A percentile compares a stretch with the other conserved stretches of the same genome.
These are phyloP conservation scores for Carcinoscorpius rotundicauda DNA, from an alignment of 1,140 invertebrate species.

Conservation along the genomic window DNA sequence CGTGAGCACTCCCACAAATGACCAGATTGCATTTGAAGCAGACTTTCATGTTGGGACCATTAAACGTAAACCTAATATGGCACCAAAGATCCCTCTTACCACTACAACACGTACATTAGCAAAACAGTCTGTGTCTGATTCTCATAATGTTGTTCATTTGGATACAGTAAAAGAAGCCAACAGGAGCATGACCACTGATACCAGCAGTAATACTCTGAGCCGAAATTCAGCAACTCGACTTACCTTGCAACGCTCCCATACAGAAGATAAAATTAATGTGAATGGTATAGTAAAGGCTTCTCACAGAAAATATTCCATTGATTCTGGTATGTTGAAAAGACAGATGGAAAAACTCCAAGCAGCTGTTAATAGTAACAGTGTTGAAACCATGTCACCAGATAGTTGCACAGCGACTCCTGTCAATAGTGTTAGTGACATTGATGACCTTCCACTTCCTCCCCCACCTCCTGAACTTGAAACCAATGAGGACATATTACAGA, in stretches of 20 bases:
- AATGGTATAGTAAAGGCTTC: slow-evolving; percentile 33
- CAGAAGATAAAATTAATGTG: slow-evolving; percentile 27
- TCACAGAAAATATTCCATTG: slow-evolving; percentile 30
- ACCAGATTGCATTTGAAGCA: slow-evolving; percentile 45
- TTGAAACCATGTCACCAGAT: too few species aligned
- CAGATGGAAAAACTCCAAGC: background rate
- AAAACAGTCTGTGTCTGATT: slow-evolving; percentile 20
- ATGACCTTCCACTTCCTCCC: slow-evolving; percentile 29
- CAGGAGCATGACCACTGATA: background rate
- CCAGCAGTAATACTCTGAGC: slow-evolving; percentile 17
- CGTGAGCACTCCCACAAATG: slow-evolving; percentile 21
- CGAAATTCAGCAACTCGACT: slow-evolving; percentile 20
- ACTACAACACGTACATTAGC: slow-evolving; percentile 65
- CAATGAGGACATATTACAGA: slow-evolving; percentile 15
- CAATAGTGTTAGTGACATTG: slow-evolving; percentile 17
- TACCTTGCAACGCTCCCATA: slow-evolving; percentile 28
- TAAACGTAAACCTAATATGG: slow-evolving; percentile 28
- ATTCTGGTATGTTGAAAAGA: slow-evolving; percentile 4
- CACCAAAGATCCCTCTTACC: slow-evolving; percentile 62
- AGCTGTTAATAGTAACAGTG: too few species aligned
- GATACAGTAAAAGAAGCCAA: slow-evolving; percentile 3
- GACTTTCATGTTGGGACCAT: slow-evolving; percentile 44
- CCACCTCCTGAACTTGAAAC: slow-evolving; percentile 25
- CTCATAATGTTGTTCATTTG: slow-evolving; percentile 6
- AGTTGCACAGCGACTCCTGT: background rate